These are phyloP conservation scores for Lophochroa leadbeateri DNA, from an alignment of 2,113 vertebrate genomes.

Conservation along the genomic window DNA sequence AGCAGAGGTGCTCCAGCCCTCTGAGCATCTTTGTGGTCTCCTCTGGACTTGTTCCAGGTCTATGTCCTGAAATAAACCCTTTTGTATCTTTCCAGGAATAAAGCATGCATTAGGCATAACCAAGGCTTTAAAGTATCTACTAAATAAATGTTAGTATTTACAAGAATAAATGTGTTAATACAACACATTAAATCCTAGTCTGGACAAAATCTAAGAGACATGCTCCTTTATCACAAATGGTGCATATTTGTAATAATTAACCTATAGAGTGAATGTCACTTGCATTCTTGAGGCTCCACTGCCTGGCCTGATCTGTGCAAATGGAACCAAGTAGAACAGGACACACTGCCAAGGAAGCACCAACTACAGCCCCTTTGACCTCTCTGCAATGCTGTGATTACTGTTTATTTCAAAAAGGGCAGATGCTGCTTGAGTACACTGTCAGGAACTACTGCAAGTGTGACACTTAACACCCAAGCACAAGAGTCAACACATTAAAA, in stretches of 20 bases:
- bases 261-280: neutral
- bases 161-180: neutral
- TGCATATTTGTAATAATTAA: neutral
- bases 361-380: neutral
- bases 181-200: neutral
- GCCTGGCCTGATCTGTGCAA: neutral
- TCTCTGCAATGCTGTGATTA: neutral
- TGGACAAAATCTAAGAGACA: neutral
- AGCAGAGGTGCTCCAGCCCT: neutral
- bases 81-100: neutral
- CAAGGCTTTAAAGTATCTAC: neutral
- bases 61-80: neutral
- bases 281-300: neutral
- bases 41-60: neutral
- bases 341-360: slow-evolving; percentile 15
- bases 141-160: neutral
- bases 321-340: neutral
- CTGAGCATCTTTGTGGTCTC: neutral
- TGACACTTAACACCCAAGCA: neutral
- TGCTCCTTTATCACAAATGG: neutral
- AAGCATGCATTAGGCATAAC: neutral
- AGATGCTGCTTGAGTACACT: neutral
- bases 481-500: neutral
- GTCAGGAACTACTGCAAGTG: neutral
- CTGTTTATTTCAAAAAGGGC: neutral